Evolutionary conservation across 2,888 invertebrate species (phyloP).

Genomic region (Tholera decimalis): DNA sequence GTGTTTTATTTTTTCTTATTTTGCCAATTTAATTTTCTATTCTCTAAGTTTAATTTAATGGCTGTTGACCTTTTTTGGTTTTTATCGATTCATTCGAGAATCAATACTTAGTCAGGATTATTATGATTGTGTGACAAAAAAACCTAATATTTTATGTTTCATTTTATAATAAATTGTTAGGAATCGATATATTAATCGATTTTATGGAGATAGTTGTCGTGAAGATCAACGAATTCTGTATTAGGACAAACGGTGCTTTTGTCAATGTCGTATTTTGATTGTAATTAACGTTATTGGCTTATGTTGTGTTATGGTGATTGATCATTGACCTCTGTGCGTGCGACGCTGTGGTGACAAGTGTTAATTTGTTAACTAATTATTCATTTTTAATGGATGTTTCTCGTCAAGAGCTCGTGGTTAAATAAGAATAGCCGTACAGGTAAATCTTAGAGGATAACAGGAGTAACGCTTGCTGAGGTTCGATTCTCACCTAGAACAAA

Average conservation of each 20-base stretch:
- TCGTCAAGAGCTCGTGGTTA: too few relatives aligned
- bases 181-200: slow-evolving; percentile 32
- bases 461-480: too few relatives aligned
- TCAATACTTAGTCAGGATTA: slow-evolving; percentile 48
- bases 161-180: slow-evolving; percentile 46
- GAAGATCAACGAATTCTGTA: slow-evolving; percentile 22
- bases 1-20: slow-evolving; percentile 21
- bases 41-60: slow-evolving; percentile 61
- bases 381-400: neutral
- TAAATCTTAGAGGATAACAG: too few relatives aligned
- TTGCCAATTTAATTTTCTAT: slow-evolving; percentile 44
- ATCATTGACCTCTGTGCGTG: slow-evolving; percentile 42
- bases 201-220: slow-evolving; percentile 44
- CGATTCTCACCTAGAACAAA: too few relatives aligned
- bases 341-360: slow-evolving; percentile 9
- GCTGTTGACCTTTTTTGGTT: slow-evolving; percentile 68
- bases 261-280: neutral
- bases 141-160: slow-evolving; percentile 23
- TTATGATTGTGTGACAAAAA: slow-evolving; percentile 27
- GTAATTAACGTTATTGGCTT: neutral
- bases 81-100: slow-evolving; percentile 48
- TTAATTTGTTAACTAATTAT: slow-evolving; percentile 13
- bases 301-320: slow-evolving; percentile 19
- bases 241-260: slow-evolving; percentile 7
- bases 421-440: too few relatives aligned